Evolutionary conservation across 2,888 invertebrate species (phyloP).

Genomic region (Caenorhabditis sulstoni): DNA sequence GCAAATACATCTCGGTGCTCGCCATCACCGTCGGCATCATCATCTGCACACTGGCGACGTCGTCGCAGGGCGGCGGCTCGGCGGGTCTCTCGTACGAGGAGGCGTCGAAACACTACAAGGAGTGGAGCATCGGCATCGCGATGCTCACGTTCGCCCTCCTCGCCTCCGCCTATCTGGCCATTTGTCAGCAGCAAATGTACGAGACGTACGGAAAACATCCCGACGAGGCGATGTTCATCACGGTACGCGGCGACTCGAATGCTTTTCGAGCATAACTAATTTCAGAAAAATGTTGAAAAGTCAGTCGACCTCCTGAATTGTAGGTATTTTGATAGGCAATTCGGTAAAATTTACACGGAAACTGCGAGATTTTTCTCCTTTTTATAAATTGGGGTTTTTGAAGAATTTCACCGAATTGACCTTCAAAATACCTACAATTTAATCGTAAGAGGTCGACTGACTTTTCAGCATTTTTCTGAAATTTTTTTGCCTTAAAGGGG

Average conservation of each 20-base stretch:
- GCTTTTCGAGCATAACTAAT: too few species aligned
- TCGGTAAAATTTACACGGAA: too few species aligned
- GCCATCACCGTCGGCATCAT: slow-evolving; percentile 95
- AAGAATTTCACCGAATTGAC: too few species aligned
- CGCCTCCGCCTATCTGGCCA: slow-evolving; percentile 88
- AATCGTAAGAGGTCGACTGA: too few species aligned
- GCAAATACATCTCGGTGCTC: slow-evolving; percentile 92
- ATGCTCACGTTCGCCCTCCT: slow-evolving; percentile 91
- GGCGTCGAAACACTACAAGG: slow-evolving; percentile 76
- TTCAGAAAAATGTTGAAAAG: neutral
- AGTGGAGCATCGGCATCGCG: slow-evolving; percentile 77
- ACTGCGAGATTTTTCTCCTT: too few species aligned
- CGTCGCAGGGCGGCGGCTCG: slow-evolving; percentile 50
- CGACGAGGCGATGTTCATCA: slow-evolving; percentile 83
- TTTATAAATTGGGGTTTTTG: too few species aligned
- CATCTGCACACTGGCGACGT: slow-evolving; percentile 89
- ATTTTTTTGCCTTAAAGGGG: too few species aligned
- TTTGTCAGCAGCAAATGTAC: slow-evolving; percentile 82
- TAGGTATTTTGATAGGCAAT: too few species aligned
- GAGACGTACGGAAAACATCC: slow-evolving; percentile 90
- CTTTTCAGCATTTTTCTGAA: too few species aligned
- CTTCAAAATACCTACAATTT: too few species aligned
- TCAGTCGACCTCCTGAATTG: too few species aligned
- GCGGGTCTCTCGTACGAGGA: slow-evolving; percentile 71
- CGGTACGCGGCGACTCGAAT: too few species aligned